Evolutionary conservation across 2,113 vertebrate species (phyloP).

Genomic region (Cyphomyrus plagiostoma): DNA sequence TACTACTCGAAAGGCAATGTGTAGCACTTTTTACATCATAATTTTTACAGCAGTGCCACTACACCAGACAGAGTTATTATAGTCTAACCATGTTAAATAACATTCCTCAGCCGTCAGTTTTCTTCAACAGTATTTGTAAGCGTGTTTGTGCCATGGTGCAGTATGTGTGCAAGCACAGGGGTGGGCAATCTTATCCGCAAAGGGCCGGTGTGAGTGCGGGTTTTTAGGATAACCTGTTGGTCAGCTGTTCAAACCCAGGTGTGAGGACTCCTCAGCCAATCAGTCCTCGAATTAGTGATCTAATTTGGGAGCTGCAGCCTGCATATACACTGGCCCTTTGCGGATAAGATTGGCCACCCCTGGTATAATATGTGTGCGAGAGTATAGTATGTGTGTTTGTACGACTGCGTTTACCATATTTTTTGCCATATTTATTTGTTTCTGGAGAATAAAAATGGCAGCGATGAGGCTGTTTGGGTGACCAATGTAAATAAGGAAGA

Average conservation of each 20-base stretch:
- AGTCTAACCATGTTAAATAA: background rate
- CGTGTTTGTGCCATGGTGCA: no score
- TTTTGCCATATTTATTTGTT: background rate
- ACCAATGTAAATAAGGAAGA: background rate
- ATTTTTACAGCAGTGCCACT: background rate
- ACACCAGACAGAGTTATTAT: background rate
- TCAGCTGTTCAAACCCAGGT: no score
- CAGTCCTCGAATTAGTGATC: no score
- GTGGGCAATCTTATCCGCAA: no score
- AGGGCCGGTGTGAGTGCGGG: no score
- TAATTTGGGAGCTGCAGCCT: no score
- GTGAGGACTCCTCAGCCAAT: no score
- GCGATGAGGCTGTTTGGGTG: background rate
- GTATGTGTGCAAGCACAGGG: no score
- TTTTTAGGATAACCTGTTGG: no score
- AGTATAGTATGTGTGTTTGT: background rate
- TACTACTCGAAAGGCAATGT: background rate
- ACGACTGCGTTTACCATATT: background rate
- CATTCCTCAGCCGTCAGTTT: background rate
- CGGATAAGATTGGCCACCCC: no score
- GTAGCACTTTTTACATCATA: background rate
- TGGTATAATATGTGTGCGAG: background rate
- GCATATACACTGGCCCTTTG: no score
- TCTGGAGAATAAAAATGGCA: background rate
- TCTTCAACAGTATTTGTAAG: background rate